These are phyloP conservation scores for Encarsia formosa DNA, from an alignment of 2,888 invertebrate genomes.

Conservation along the genomic window DNA sequence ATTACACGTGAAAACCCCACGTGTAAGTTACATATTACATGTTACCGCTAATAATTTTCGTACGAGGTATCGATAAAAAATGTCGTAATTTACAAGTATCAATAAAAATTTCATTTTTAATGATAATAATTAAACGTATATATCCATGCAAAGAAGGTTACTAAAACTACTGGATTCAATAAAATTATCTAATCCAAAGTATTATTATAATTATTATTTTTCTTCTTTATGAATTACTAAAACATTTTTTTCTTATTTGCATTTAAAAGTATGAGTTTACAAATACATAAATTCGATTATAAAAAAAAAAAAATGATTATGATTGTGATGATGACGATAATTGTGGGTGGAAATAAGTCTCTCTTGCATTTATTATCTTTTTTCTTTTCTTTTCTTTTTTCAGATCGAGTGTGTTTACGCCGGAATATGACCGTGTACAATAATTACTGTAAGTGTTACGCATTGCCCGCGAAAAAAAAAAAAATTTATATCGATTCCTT, in stretches of 20 bases:
- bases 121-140: slow-evolving; percentile 34
- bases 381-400: background rate
- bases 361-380: background rate
- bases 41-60: too few species aligned
- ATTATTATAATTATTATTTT: too few species aligned
- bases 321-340: slow-evolving; percentile 2
- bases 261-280: slow-evolving; percentile 22
- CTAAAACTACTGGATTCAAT: slow-evolving; percentile 29
- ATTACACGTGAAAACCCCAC: too few species aligned
- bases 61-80: too few species aligned
- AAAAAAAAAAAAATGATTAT: slow-evolving; percentile 23
- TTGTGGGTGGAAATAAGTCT: background rate
- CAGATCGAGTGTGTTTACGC: slow-evolving; percentile 9
- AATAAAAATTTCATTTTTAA: slow-evolving; percentile 31
- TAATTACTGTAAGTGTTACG: slow-evolving; percentile 20
- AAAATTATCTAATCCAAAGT: slow-evolving; percentile 20
- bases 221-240: slow-evolving; percentile 14
- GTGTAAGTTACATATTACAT: background rate
- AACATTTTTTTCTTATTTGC: slow-evolving; percentile 23
- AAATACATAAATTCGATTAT: slow-evolving; percentile 25
- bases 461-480: slow-evolving; percentile 21
- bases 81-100: slow-evolving; percentile 29
- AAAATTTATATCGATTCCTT: slow-evolving; percentile 14
- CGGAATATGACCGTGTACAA: slow-evolving; percentile 22
- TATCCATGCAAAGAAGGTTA: slow-evolving; percentile 35